Conservation (phyloP, 92 coral and sea anemone species). For the Porites lobata region DNA sequence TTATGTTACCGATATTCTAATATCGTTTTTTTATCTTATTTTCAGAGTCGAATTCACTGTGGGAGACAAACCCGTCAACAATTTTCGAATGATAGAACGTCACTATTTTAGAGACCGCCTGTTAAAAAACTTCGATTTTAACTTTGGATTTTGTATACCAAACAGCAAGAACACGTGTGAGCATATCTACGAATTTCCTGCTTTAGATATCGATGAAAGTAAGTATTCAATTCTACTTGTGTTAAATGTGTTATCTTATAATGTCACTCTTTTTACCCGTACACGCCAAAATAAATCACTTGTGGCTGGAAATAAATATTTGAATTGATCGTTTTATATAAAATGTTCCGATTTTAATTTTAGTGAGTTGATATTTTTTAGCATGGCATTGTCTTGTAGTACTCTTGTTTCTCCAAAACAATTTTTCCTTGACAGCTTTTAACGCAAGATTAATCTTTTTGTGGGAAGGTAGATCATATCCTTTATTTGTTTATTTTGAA, state of each 20-base stretch:
- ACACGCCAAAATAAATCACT: neutral
- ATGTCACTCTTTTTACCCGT: neutral
- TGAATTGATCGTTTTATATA: too few relatives aligned
- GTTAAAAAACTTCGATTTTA: constrained; percentile 96
- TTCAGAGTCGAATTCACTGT: constrained; percentile 97
- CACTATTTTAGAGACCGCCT: constrained; percentile 90
- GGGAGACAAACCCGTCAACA: constrained; percentile 94
- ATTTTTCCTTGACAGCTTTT: too few relatives aligned
- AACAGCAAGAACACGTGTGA: constrained; percentile 99
- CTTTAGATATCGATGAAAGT: constrained; percentile 92
- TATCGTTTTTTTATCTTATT: neutral
- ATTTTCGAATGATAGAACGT: constrained; percentile 98
- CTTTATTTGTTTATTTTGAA: too few relatives aligned
- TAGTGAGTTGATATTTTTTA: too few relatives aligned
- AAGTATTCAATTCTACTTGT: constrained; percentile 27
- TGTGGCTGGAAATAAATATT: neutral
- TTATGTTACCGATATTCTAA: neutral
- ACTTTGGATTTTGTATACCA: constrained; percentile 98
- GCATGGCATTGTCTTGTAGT: too few relatives aligned
- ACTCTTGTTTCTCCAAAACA: too few relatives aligned
- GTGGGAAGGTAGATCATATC: too few relatives aligned
- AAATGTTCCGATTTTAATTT: too few relatives aligned
- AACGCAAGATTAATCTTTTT: too few relatives aligned
- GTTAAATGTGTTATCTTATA: too few relatives aligned
- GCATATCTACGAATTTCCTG: constrained; percentile 98